phyloP scores from a whole-genome alignment of 2,113 vertebrate species.

The Thryonomys swinderianus region DNA sequence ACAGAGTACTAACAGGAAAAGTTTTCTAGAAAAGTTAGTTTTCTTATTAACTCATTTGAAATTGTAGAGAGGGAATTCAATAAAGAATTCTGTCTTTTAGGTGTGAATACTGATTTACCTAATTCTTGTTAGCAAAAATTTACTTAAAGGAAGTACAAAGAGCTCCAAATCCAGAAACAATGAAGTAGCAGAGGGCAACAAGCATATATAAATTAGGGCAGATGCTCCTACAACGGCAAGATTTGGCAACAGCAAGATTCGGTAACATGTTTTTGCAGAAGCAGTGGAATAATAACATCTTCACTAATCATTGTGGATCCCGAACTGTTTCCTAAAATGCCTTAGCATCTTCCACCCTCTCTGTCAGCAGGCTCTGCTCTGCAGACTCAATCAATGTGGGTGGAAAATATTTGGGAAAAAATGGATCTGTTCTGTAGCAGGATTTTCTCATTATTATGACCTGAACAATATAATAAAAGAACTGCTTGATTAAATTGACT shows the following conservation, averaged over 20 bases:
- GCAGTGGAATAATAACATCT: background rate
- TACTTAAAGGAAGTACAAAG: background rate
- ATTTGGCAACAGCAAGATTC: background rate
- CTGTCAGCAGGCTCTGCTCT: background rate
- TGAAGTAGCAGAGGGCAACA: background rate
- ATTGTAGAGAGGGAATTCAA: background rate
- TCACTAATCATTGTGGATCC: background rate
- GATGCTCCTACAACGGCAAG: background rate
- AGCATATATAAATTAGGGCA: background rate
- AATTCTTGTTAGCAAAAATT: background rate
- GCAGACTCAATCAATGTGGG: background rate
- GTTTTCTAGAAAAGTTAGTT: background rate
- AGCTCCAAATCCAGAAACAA: background rate
- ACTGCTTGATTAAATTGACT: background rate
- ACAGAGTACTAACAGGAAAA: background rate
- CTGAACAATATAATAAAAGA: too few relatives aligned
- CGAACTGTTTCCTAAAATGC: background rate
- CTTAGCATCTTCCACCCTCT: background rate
- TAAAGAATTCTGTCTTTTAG: background rate
- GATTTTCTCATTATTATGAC: background rate
- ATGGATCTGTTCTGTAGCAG: background rate
- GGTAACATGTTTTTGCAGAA: background rate
- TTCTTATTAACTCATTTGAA: background rate
- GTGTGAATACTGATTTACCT: background rate
- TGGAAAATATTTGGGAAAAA: background rate